Evolutionary conservation across 2,797 vertebrate species (phyloP).

Genomic region (Margarornis squamiger): DNA sequence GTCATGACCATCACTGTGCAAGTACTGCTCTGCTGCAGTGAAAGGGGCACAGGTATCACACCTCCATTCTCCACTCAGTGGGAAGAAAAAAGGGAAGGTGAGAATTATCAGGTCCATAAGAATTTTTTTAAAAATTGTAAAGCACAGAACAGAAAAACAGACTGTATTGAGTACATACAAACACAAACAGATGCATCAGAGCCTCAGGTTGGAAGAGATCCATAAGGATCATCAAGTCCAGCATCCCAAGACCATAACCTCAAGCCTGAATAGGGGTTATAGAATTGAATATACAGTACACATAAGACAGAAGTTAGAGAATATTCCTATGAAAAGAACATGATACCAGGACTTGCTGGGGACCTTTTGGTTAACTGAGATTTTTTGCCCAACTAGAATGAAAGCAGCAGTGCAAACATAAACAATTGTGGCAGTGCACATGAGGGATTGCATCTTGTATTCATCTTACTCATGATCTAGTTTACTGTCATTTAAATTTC

Average conservation of each 20-base stretch:
- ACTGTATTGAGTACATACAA: not conserved
- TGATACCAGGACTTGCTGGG: not conserved
- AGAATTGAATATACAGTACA: not conserved
- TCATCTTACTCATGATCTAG: not conserved
- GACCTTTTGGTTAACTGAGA: not conserved
- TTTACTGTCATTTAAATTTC: not conserved
- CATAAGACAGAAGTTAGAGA: not conserved
- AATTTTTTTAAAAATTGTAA: not conserved
- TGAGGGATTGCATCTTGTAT: not conserved
- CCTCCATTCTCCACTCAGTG: not conserved
- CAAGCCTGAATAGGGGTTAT: not conserved
- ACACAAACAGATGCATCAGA: not conserved
- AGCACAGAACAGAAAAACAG: not conserved
- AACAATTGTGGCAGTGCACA: not conserved
- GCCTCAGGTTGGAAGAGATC: not conserved
- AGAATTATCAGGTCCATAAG: not conserved
- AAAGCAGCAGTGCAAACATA: not conserved
- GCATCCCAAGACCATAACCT: not conserved
- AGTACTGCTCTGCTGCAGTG: not conserved
- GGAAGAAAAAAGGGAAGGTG: not conserved
- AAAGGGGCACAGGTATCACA: fast-evolving
- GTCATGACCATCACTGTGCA: not conserved
- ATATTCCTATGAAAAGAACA: not conserved
- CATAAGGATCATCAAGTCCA: not conserved
- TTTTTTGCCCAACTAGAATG: not conserved